These are phyloP conservation scores for Mesoligia furuncula DNA, from an alignment of 2,888 invertebrate genomes.

Conservation along the genomic window DNA sequence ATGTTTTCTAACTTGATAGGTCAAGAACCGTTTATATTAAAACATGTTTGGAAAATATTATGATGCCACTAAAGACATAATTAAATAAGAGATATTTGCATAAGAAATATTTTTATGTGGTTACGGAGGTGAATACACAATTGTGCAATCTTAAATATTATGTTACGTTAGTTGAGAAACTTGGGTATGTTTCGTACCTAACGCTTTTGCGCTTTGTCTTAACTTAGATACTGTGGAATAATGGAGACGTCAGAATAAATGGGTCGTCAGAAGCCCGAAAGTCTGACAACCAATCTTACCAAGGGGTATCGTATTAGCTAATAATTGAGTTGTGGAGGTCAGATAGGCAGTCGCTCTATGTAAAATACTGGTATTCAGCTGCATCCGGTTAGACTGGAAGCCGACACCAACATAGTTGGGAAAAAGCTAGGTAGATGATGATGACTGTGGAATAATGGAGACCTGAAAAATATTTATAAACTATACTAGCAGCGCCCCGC, in stretches of 20 bases:
- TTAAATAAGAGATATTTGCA: constrained; percentile 49
- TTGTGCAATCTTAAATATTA: constrained; percentile 41
- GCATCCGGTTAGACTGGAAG: too few species aligned
- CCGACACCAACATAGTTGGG: too few species aligned
- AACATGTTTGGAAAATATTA: constrained; percentile 55
- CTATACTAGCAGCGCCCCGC: too few species aligned
- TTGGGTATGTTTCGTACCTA: background rate
- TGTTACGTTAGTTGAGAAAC: constrained; percentile 27
- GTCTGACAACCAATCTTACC: too few species aligned
- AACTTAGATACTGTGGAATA: background rate
- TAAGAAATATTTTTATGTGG: constrained; percentile 41
- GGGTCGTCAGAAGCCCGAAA: too few species aligned
- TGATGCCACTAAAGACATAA: constrained; percentile 47
- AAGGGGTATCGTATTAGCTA: too few species aligned
- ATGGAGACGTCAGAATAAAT: too few species aligned
- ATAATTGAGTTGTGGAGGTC: too few species aligned
- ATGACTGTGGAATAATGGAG: background rate
- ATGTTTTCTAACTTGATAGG: constrained; percentile 17
- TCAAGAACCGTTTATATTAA: constrained; percentile 29
- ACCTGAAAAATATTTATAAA: background rate
- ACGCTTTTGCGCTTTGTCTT: background rate
- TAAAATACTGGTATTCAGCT: too few species aligned
- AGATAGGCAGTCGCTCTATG: too few species aligned
- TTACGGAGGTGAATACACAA: constrained; percentile 36
- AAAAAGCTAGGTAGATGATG: too few species aligned